These are phyloP conservation scores for Polypedilum pembai DNA, from an alignment of 1,140 invertebrate genomes.

Conservation along the genomic window DNA sequence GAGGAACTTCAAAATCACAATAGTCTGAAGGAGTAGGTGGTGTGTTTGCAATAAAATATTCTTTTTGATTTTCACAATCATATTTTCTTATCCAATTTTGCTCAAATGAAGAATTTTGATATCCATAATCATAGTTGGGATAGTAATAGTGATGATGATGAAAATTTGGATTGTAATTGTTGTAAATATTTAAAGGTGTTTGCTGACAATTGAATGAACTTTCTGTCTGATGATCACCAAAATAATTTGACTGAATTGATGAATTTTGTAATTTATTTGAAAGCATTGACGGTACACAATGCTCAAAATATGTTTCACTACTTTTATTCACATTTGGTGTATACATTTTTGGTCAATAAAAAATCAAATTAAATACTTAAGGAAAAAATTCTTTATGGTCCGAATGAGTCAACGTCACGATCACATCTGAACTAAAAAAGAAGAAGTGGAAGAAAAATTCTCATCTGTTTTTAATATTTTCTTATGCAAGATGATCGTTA, in stretches of 20 bases:
- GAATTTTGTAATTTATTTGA: neutral
- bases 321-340: neutral
- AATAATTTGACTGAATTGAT: neutral
- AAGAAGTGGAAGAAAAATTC: no score
- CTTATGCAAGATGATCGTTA: neutral
- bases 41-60: slow-evolving; percentile 8
- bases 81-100: neutral
- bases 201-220: neutral
- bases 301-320: neutral
- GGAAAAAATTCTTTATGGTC: neutral
- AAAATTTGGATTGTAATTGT: slow-evolving; percentile 13
- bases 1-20: slow-evolving; percentile 21
- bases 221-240: neutral
- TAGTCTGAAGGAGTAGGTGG: neutral
- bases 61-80: slow-evolving; percentile 9
- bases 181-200: slow-evolving; percentile 19
- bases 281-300: neutral
- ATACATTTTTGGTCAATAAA: neutral
- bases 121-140: neutral
- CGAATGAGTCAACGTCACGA: neutral
- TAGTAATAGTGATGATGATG: slow-evolving; percentile 22
- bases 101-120: neutral
- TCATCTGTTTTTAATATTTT: neutral
- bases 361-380: neutral
- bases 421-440: neutral